Evolutionary conservation across 2,888 invertebrate species (phyloP), one percentile per base, ranked within the genome.

Genomic region (Sthenelais limicola): DNA sequence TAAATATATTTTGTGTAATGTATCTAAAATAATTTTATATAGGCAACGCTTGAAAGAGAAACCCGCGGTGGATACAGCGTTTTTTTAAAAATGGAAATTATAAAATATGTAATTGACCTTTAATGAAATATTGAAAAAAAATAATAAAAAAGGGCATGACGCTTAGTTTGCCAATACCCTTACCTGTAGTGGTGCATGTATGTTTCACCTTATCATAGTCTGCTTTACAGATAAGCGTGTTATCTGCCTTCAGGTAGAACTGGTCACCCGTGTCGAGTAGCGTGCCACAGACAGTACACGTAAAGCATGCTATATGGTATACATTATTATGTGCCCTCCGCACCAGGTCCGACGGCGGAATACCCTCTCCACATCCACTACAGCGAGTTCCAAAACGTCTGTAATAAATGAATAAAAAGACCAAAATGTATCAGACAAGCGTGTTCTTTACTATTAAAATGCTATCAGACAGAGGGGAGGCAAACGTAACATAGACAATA

Each of bases 351-450:
- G 95, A 95, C 71, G 97, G 97, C 71, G 96, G 94, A 87, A 98
- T 95, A 81, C 96, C 96, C 90, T 96, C 93, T 88, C 94, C 94
- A 91, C 97, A 98, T 87, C 94, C 94, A 83, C 96, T 94, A 91
- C 97, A 98, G 90, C 96, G 95, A 86, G 96, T 96, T 87, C 97
- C 97, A 91, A 94, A 97, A 89, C 96, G 93, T 92, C 97, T 97
- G 92, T 21, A 52, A 24, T 52, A 52, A 15, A 30, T 52, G 52
- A 52, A 52, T 52, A 52, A 28, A 15, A 15, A 15, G 43, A 43
- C 12, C 43, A 9, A 15, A 43, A 15, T 15, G 43, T 12, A 43
- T 12, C 12, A 43, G 43, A 15, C 15, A 43, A 9, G 15, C 12
- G 43, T 43, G 43, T 9, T 12, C 12, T 43, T 43, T 9, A 15